Conservation (phyloP, 2,113 vertebrate genomes). For the Dasyornis broadbenti region DNA sequence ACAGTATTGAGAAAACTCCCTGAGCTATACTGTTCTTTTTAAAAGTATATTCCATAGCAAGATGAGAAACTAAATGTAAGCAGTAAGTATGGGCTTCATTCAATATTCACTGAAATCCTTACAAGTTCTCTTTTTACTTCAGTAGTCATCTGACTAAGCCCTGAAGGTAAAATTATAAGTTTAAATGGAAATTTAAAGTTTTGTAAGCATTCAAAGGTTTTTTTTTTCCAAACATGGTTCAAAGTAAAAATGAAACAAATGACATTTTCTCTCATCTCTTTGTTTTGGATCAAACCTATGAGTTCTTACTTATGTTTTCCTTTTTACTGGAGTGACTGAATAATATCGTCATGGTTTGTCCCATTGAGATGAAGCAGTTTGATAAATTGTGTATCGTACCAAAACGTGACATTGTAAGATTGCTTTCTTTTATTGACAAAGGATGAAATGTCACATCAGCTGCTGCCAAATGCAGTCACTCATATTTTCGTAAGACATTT, state of each 20-base stretch:
- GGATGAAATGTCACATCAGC: background rate
- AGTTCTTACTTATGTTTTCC: background rate
- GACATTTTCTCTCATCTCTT: background rate
- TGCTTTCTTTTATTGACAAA: background rate
- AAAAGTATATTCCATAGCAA: background rate
- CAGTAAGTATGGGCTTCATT: background rate
- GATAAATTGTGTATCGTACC: background rate
- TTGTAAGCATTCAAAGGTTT: background rate
- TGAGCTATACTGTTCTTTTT: background rate
- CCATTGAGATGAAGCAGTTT: background rate
- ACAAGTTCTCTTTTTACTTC: background rate
- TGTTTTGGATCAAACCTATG: background rate
- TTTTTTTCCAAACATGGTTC: background rate
- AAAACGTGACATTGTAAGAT: background rate
- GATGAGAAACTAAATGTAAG: background rate
- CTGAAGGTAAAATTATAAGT: background rate
- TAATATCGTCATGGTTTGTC: background rate
- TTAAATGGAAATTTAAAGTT: background rate
- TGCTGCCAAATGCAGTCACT: slow-evolving; percentile 1
- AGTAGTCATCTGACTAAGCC: background rate
- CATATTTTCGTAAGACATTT: slow-evolving; percentile 7
- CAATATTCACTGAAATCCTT: background rate
- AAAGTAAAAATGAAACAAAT: background rate
- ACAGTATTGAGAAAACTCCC: background rate
- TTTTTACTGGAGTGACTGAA: background rate